Conservation (phyloP, 1,140 invertebrate genomes). For the Trypoxylus dichotomus region DNA sequence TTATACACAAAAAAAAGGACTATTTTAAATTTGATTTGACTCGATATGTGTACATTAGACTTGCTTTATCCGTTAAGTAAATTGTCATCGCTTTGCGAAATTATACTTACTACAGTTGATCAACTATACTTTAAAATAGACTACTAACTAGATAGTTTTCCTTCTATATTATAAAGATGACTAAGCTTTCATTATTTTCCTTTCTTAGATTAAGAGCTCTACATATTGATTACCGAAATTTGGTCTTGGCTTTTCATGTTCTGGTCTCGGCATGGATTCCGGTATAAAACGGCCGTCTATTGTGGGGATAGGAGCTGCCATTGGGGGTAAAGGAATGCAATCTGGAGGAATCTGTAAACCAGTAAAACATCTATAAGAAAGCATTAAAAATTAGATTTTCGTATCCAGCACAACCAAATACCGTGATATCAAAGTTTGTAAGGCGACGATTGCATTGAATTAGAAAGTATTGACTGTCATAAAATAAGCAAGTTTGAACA, state of each 20-base stretch:
- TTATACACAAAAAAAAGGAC: background rate
- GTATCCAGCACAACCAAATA: too few relatives aligned
- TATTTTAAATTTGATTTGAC: background rate
- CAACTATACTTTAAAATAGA: constrained; percentile 9
- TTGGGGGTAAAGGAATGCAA: constrained; percentile 46
- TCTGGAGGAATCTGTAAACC: constrained; percentile 47
- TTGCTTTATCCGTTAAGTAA: background rate
- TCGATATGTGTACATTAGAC: constrained; percentile 23
- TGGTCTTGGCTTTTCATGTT: constrained; percentile 45
- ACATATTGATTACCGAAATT: constrained; percentile 49
- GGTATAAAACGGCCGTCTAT: constrained; percentile 47
- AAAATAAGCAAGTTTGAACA: too few relatives aligned
- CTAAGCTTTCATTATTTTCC: background rate
- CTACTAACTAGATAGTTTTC: background rate
- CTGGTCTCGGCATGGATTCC: constrained; percentile 37
- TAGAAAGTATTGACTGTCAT: too few relatives aligned
- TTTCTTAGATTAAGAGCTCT: constrained; percentile 48
- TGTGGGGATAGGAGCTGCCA: constrained; percentile 43
- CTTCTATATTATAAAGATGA: background rate
- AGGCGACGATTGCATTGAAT: too few relatives aligned
- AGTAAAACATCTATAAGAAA: too few relatives aligned
- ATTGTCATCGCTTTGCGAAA: constrained; percentile 11
- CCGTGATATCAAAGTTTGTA: too few relatives aligned
- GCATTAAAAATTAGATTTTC: too few relatives aligned
- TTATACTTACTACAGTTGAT: background rate